A percentile compares a stretch with the other conserved stretches of the same genome.
Conservation (phyloP, 1,140 invertebrate species). For the Ptiloglossa arizonensis region DNA sequence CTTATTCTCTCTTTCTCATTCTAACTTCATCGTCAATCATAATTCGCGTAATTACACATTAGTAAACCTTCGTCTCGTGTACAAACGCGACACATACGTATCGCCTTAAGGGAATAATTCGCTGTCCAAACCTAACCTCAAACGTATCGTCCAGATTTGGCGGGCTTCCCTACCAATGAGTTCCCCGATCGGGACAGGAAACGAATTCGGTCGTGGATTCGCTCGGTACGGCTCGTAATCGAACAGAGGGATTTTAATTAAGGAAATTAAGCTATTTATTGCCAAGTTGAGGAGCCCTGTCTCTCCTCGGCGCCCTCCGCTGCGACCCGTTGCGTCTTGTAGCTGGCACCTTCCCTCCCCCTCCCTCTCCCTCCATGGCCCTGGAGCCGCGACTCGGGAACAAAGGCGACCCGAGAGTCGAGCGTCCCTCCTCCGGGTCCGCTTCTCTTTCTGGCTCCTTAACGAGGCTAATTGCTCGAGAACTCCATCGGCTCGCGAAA, state of each 20-base stretch:
- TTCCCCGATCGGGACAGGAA: slow-evolving; percentile 5
- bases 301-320: slow-evolving; percentile 12
- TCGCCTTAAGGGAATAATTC: too few species aligned
- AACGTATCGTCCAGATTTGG: too few species aligned
- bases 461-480: slow-evolving; percentile 65
- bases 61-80: too few species aligned
- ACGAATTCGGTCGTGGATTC: too few species aligned
- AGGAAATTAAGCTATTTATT: slow-evolving; percentile 75
- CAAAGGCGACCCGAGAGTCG: slow-evolving; percentile 37
- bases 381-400: neutral
- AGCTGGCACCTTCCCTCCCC: slow-evolving; percentile 25
- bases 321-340: slow-evolving; percentile 13
- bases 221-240: too few species aligned
- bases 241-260: slow-evolving; percentile 69
- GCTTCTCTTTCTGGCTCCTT: slow-evolving; percentile 42
- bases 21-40: too few species aligned
- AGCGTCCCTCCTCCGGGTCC: slow-evolving; percentile 32
- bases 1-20: too few species aligned
- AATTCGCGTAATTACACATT: too few species aligned
- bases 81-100: too few species aligned
- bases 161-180: too few species aligned
- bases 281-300: slow-evolving; percentile 48
- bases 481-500: slow-evolving; percentile 55
- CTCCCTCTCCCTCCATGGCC: too few species aligned
- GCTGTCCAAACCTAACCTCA: too few species aligned